Evolutionary conservation across 2,113 vertebrate genomes (phyloP).

Genomic region (Sander lucioperca): DNA sequence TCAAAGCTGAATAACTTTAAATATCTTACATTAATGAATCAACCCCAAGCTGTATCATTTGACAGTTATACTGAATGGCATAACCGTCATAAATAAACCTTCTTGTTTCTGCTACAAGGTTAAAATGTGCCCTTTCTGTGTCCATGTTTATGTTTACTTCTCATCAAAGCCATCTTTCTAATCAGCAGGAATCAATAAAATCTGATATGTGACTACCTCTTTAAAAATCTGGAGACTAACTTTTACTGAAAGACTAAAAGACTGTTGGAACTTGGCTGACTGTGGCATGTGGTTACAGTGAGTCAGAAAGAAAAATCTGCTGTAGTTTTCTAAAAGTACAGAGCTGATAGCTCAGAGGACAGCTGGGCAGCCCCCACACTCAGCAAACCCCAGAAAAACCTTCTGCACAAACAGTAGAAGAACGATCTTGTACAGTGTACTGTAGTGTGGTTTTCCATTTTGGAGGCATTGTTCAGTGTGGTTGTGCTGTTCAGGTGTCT

Average conservation of each 20-base stretch:
- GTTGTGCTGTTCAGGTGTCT: constrained; percentile 1
- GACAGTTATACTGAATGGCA: background rate
- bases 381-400: constrained; percentile 26
- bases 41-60: background rate
- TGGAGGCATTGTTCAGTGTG: background rate
- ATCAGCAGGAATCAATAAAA: background rate
- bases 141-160: background rate
- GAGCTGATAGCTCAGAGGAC: background rate
- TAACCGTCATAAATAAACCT: background rate
- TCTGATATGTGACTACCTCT: constrained; percentile 7
- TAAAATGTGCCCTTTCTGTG: background rate
- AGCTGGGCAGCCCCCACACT: constrained; percentile 60
- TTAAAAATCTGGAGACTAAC: constrained; percentile 46
- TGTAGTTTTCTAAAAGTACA: constrained; percentile 42
- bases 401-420: background rate
- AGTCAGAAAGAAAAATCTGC: constrained; percentile 69
- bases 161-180: background rate
- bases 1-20: background rate
- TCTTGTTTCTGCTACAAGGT: constrained; percentile 2
- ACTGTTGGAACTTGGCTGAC: constrained; percentile 39
- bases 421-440: background rate
- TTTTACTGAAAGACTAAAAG: constrained; percentile 31
- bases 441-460: constrained; percentile 36
- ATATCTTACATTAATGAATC: background rate
- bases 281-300: constrained; percentile 66